phyloP scores from a whole-genome alignment of 2,113 vertebrate genomes.

The Tachysurus vachellii region DNA sequence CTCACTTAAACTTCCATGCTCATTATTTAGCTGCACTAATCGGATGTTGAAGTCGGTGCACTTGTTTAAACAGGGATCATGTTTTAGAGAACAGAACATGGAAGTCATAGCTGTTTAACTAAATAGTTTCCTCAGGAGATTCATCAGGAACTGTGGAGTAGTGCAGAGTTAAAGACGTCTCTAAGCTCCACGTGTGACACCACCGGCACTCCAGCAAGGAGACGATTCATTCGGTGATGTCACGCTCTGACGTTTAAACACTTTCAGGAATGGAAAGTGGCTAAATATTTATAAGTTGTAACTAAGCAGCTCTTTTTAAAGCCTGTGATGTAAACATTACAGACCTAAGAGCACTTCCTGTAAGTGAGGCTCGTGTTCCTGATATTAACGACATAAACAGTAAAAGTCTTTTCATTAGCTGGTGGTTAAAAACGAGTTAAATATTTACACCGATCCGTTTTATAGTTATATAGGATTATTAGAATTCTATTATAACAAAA shows the following conservation, averaged over 20 bases:
- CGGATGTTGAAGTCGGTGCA: conserved; percentile 16
- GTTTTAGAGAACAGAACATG: conserved; percentile 18
- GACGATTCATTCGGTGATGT: not conserved
- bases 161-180: not conserved
- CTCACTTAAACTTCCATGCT: no score
- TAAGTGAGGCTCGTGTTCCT: not conserved
- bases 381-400: not conserved
- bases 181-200: not conserved
- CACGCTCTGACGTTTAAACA: not conserved
- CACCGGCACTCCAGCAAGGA: not conserved
- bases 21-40: not conserved
- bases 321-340: not conserved
- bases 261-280: not conserved
- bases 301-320: not conserved
- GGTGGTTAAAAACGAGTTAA: not conserved
- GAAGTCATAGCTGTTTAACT: conserved; percentile 12
- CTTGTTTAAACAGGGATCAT: conserved; percentile 18
- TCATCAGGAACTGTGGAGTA: not conserved
- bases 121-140: conserved; percentile 5
- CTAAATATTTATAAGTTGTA: conserved; percentile 1
- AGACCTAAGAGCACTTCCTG: not conserved
- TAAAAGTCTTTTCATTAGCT: no score
- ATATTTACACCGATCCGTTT: not conserved
- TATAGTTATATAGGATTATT: no score
- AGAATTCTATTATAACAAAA: not conserved